Evolutionary conservation across 2,797 vertebrate species (phyloP).

Genomic region (Argya squamiceps): DNA sequence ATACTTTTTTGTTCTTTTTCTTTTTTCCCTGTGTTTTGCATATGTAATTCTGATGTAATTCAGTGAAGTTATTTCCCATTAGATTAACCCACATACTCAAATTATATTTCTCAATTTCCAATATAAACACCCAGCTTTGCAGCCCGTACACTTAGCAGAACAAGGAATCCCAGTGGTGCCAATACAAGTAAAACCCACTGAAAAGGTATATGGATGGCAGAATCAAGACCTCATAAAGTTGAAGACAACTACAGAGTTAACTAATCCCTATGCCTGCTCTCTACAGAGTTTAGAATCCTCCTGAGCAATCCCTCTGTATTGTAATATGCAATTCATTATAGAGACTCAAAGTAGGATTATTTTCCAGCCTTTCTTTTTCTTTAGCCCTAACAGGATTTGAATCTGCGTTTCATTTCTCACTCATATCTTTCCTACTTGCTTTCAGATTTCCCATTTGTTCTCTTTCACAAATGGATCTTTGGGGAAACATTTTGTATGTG

Average conservation of each 20-base stretch:
- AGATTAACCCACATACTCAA: neutral
- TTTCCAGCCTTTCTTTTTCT: constrained; percentile 48
- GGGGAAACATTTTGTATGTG: constrained; percentile 52
- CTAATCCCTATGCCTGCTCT: constrained; percentile 22
- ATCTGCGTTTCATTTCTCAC: constrained; percentile 40
- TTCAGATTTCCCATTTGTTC: constrained; percentile 56
- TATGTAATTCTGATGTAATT: constrained; percentile 43
- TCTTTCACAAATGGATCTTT: constrained; percentile 43
- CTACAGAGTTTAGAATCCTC: constrained; percentile 33
- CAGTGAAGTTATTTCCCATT: neutral
- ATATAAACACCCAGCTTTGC: neutral
- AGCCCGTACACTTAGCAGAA: neutral
- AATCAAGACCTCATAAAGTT: constrained; percentile 41
- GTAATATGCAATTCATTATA: constrained; percentile 45
- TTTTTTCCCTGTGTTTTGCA: neutral
- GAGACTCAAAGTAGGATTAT: constrained; percentile 32
- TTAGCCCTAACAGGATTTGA: constrained; percentile 57
- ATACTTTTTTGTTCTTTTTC: neutral
- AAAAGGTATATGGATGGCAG: neutral
- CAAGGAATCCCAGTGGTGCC: neutral
- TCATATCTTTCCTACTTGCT: constrained; percentile 51
- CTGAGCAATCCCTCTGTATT: neutral
- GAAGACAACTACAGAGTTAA: constrained; percentile 33
- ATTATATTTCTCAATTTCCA: constrained; percentile 25
- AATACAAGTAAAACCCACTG: constrained; percentile 1